phyloP scores from a whole-genome alignment of 2,113 vertebrate genomes.

The Oryzias curvinotus region DNA sequence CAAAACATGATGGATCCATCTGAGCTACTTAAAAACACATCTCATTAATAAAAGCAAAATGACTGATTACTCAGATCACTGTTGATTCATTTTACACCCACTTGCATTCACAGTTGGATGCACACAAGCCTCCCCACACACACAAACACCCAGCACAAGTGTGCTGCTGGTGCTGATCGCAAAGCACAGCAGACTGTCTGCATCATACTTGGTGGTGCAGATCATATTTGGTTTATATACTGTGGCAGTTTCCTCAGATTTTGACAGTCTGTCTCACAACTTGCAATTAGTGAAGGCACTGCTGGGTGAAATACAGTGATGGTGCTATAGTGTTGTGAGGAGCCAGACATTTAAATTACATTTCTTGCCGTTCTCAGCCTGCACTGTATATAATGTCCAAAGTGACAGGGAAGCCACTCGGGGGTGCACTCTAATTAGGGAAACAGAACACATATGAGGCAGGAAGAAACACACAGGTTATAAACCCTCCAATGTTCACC shows the following conservation, averaged over 20 bases:
- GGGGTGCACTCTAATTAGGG: no score
- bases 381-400: not conserved
- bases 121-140: slow-evolving; percentile 24
- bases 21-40: slow-evolving; percentile 57
- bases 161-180: slow-evolving; percentile 33
- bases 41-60: slow-evolving; percentile 54
- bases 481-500: slow-evolving; percentile 3
- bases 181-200: slow-evolving; percentile 41
- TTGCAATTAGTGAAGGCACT: slow-evolving; percentile 9
- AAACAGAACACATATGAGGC: not conserved
- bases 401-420: not conserved
- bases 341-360: not conserved
- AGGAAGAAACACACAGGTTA: not conserved
- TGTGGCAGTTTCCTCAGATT: slow-evolving; percentile 33
- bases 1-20: slow-evolving; percentile 57
- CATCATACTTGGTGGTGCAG: slow-evolving; percentile 25
- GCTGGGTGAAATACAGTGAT: slow-evolving; percentile 11
- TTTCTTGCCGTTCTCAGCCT: not conserved
- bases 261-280: slow-evolving; percentile 41
- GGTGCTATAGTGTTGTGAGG: not conserved
- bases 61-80: slow-evolving; percentile 44
- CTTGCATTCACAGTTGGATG: slow-evolving; percentile 25
- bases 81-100: slow-evolving; percentile 51
- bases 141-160: slow-evolving; percentile 10
- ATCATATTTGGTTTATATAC: slow-evolving; percentile 28